Conservation (phyloP, 2,888 invertebrate genomes). For the Unio pictorum region DNA sequence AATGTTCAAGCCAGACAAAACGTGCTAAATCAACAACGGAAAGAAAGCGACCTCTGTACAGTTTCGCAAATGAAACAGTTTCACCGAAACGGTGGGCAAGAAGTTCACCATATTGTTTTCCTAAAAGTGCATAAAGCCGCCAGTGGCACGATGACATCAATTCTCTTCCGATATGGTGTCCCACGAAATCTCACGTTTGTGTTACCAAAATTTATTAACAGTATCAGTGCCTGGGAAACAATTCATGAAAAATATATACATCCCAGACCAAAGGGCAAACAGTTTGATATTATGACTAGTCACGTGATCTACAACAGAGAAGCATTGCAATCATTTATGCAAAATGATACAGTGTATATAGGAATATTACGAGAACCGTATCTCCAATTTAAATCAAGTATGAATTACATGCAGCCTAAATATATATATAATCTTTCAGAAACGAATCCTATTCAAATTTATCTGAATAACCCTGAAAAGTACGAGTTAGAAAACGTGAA, state of each 20-base stretch:
- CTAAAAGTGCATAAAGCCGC: constrained; percentile 48
- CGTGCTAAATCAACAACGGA: no score
- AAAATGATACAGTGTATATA: constrained; percentile 35
- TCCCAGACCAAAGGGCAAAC: constrained; percentile 25
- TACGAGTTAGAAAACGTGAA: constrained; percentile 15
- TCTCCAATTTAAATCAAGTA: constrained; percentile 41
- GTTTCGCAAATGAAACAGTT: constrained; percentile 24
- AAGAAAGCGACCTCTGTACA: constrained; percentile 12
- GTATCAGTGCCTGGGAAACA: constrained; percentile 26
- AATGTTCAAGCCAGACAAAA: no score
- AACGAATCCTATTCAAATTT: constrained; percentile 28
- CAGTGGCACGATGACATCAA: constrained; percentile 41
- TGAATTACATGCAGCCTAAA: constrained; percentile 39
- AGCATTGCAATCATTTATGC: constrained; percentile 26
- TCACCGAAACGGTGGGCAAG: constrained; percentile 19
- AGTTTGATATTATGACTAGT: constrained; percentile 42
- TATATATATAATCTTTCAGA: constrained; percentile 30
- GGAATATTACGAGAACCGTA: constrained; percentile 47
- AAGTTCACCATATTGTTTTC: constrained; percentile 41
- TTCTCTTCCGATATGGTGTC: constrained; percentile 41
- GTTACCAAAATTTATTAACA: constrained; percentile 33
- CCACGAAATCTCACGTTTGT: constrained; percentile 34
- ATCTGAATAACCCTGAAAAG: constrained; percentile 31
- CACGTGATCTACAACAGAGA: constrained; percentile 41
- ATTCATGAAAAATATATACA: constrained; percentile 24